These are phyloP conservation scores for Byasa hedistus DNA, from an alignment of 2,888 invertebrate genomes.

Conservation along the genomic window DNA sequence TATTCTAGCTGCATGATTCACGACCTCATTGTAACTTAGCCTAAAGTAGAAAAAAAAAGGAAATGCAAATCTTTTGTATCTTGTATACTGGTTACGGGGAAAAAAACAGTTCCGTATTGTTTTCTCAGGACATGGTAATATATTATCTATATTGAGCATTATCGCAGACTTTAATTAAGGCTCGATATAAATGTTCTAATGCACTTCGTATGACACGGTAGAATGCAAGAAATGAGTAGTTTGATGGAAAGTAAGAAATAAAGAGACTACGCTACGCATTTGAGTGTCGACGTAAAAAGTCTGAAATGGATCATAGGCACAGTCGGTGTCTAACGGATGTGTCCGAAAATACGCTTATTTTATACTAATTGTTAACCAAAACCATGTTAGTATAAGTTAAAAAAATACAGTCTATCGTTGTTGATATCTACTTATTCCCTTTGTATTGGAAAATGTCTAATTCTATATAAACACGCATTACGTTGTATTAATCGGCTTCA, in stretches of 20 bases:
- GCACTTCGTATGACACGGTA: background rate
- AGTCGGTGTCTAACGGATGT: slow-evolving; percentile 59
- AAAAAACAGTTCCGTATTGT: background rate
- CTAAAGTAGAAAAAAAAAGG: background rate
- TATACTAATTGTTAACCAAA: slow-evolving; percentile 61
- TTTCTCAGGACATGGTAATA: background rate
- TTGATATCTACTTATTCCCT: slow-evolving; percentile 61
- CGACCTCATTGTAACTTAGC: too few species aligned
- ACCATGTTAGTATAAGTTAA: slow-evolving; percentile 71
- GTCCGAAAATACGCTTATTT: slow-evolving; percentile 79
- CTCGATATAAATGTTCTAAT: background rate
- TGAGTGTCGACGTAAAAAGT: slow-evolving; percentile 64
- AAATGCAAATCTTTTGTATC: background rate
- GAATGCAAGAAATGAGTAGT: background rate
- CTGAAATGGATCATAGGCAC: slow-evolving; percentile 73
- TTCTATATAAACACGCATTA: slow-evolving; percentile 13
- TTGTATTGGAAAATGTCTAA: slow-evolving; percentile 24
- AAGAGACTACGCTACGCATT: slow-evolving; percentile 30
- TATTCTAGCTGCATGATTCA: too few species aligned
- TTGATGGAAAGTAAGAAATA: background rate
- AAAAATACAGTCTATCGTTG: slow-evolving; percentile 55
- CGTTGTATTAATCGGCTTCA: slow-evolving; percentile 8
- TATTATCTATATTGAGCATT: slow-evolving; percentile 2
- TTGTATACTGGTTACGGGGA: background rate
- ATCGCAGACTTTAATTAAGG: background rate